Evolutionary conservation across 2,888 invertebrate species (phyloP), one percentile per base, ranked within the genome.

Genomic region (Caenorhabditis sp.): DNA sequence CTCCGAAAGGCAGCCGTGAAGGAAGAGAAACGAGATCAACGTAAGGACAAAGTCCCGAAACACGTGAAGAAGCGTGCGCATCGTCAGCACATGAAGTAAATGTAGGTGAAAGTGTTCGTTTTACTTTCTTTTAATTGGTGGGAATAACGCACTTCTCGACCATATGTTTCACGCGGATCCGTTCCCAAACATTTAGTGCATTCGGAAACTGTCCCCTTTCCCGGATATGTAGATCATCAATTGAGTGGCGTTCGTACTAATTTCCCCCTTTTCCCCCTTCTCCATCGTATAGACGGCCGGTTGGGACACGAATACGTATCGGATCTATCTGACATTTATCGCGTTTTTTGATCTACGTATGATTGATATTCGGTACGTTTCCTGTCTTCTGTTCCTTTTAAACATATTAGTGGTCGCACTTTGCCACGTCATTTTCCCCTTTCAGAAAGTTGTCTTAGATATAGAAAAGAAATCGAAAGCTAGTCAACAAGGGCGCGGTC

Each of bases 61-160:
- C 96, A 97, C 93, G 93, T 97, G 0, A 98, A 98, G 92, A 98
- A 97, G 91, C 94, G 96, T 86, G 95, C 96, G 91, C 96, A 96
- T 59, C 87, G 90, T 58, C 69, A 86, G 66, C 90, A 90, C 66
- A 90, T 88, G 87, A 88, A 86, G 72, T 85, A 76, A 74, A 41
- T 35, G 49, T 49, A 47, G 24, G 66, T 41, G 22, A 24, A 61
- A 28, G 31, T 19, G 26, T 59, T 35, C 24, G 38, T 59, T 14
- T 64, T 19, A 19, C 59, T 68, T 28, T 41, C 61, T 19, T 64
- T 8, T 66, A 70, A 64, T 56, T 73, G 63, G 54, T 44, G 51
- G 24, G 61, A 24, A 63, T 10, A 35, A 44, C 63, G 24, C 22
- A 61, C 31, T 73, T 73, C 5, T 14, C n/a, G 26, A 7, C 49